Base-by-base conservation (phyloP, 2,113 vertebrate genomes). In the Cervus canadensis region DNA sequence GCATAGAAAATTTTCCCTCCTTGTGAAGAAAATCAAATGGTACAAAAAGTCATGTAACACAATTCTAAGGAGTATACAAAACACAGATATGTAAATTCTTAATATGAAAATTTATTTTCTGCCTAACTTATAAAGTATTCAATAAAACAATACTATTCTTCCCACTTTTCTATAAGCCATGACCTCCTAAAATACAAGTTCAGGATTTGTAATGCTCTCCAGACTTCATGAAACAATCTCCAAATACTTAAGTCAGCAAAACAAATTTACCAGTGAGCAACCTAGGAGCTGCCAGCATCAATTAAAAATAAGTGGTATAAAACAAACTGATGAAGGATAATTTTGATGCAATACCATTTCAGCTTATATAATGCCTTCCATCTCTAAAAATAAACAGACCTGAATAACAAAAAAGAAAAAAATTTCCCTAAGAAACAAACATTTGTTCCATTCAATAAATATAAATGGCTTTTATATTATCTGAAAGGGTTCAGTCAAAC, bases 221-320 rank as follows among this genome's bases (percentile, higher is more conserved):
- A 95, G 94, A 95, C 33, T 94, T 50, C 71, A 67, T 92, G 87
- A 25, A 96, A 95, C 92, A 93, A 76, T 94, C 87, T 97, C 92
- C 36, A 93, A 98, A 95, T 83, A 96, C 64, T 94, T 95, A 97
- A 97, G 93, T 95, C 97, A 95, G 96, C 91, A 97, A 98, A 98
- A 97, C 89, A 97, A 97, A 97, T 97, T 97, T 97, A 95, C 71
- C 93, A 97, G 94, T 94, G 87, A 98, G 92, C 92, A 97, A 81
- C 87, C 82, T 86, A 54, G 0, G 43, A 95, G 83, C 97, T 98
- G 95, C 97, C 98, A 98, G 97, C 97, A 96, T 74, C 96, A 98
- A 98, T 98, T 99, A 98, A 98, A 98, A 99, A 87, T 98, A 98
- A 98, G 85, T 95, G 87, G 30, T 97, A 45, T 96, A 98, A 98